Base-by-base conservation (phyloP, 2,797 vertebrate species). In the Darevskia nairensis region DNA sequence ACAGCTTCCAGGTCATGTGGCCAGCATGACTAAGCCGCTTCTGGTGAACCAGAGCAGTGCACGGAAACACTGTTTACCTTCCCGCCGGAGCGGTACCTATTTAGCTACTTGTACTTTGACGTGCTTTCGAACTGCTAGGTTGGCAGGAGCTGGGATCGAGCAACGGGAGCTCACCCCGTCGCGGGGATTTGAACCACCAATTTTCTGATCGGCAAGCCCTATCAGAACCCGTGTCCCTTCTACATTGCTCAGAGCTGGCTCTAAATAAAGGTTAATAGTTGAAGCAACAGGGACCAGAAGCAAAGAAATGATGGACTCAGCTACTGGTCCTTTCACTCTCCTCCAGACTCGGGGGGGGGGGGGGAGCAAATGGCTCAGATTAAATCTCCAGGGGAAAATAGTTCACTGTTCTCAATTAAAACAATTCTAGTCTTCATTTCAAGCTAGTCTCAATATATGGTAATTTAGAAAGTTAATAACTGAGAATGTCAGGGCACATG, bases 401-500 rank as follows among this genome's bases (percentile, higher is more conserved):
- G 19, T 69, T 86, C 41, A 81, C n/a, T n/a, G 71, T 81, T 81
- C 66, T 78, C 78, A 77, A 82, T 85, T 82, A 88, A 84, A 90
- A 85, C 82, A 82, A 82, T 82, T 88, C 41, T 61, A 90, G 46
- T 35, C 46, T 81, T 81, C 61, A 71, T 88, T 90, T 85, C 80
- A 71, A 85, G 78, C 82, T 50, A 39, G 71, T 77, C 44, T 77
- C 61, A 85, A 59, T 85, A 82, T 69, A 85, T 77, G 61, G 61
- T 71, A 87, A 84, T 87, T 90, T 90, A 75, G 77, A 72, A 85
- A 90, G 69, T 76, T 89, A 89, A 89, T 88, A 88, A 90, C 78
- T 46, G 77, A 85, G 61, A 90, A 88, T 88, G 82, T 85, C 86
- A 82, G 39, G 39, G 86, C 83, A 82, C 82, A 85, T 88, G 82